These are phyloP conservation scores for Crenuchus spilurus DNA, from an alignment of 2,797 vertebrate genomes.

Conservation along the genomic window DNA sequence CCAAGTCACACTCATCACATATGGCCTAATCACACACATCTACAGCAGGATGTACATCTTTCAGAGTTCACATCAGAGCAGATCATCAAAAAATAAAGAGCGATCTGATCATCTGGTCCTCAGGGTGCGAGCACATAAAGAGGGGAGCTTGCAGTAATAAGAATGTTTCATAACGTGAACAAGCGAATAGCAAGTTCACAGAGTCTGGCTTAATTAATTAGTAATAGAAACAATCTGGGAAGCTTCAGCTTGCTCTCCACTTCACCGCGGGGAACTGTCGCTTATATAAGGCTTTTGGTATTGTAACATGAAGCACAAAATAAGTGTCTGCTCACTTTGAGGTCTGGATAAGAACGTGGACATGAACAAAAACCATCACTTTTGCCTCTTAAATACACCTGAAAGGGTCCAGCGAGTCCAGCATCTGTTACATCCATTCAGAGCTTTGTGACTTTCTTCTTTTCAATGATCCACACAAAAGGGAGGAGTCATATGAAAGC, in stretches of 20 bases:
- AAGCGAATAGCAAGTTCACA: conserved; percentile 36
- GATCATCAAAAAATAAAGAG: conserved; percentile 15
- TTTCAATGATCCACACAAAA: no score
- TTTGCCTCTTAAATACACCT: background rate
- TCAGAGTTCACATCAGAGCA: background rate
- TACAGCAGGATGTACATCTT: background rate
- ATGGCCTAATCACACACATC: background rate
- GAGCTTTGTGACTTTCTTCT: no score
- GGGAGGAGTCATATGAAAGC: no score
- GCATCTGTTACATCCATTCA: no score
- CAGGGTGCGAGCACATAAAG: background rate
- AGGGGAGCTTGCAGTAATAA: conserved; percentile 32
- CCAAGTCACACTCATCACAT: background rate
- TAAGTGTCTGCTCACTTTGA: background rate
- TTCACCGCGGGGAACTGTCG: conserved; percentile 12
- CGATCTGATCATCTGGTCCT: background rate
- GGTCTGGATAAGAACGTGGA: background rate
- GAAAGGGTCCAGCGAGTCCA: no score
- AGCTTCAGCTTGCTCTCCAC: conserved; percentile 30
- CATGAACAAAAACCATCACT: no score
- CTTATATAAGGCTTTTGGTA: conserved; percentile 29
- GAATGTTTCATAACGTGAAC: conserved; percentile 32
- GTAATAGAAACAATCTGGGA: conserved; percentile 45
- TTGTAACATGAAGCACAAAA: conserved; percentile 14
- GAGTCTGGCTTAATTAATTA: conserved; percentile 43